Percentiles rank a stretch among this genome's conserved stretches.
phyloP scores from a whole-genome alignment of 2,888 invertebrate genomes.

The Cantharis rustica region DNA sequence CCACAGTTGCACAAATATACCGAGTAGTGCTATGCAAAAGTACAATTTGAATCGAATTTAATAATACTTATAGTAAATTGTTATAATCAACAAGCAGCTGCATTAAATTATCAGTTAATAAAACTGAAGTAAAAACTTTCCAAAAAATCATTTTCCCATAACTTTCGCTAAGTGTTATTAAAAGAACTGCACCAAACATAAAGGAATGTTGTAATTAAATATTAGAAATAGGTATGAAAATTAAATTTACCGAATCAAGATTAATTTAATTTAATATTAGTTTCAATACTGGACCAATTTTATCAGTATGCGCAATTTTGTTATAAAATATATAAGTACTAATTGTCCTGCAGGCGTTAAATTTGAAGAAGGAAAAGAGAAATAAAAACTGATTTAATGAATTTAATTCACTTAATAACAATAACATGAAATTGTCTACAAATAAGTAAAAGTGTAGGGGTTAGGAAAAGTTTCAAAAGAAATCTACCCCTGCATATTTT shows the following conservation, averaged over 20 bases:
- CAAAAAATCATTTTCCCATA: too few species aligned
- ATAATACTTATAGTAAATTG: too few species aligned
- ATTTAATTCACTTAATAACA: constrained; percentile 22
- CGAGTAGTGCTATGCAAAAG: too few species aligned
- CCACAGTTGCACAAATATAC: too few species aligned
- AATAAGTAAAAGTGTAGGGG: constrained; percentile 13
- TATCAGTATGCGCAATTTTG: background rate
- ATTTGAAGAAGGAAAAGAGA: background rate
- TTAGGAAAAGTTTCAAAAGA: constrained; percentile 18
- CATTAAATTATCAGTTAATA: too few species aligned
- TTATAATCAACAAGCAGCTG: too few species aligned
- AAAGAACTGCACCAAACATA: background rate
- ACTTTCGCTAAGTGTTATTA: too few species aligned
- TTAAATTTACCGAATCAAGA: background rate
- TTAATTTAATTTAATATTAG: background rate
- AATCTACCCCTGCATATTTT: constrained; percentile 29
- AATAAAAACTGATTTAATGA: constrained; percentile 9
- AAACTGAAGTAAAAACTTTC: too few species aligned
- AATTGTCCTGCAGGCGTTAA: background rate
- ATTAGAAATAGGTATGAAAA: background rate
- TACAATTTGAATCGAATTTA: too few species aligned
- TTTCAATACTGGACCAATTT: background rate
- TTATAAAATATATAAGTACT: background rate
- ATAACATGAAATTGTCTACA: constrained; percentile 27
- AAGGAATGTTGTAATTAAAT: background rate